Evolutionary conservation across 1,140 invertebrate genomes (phyloP).

Genomic region (Limonius californicus): DNA sequence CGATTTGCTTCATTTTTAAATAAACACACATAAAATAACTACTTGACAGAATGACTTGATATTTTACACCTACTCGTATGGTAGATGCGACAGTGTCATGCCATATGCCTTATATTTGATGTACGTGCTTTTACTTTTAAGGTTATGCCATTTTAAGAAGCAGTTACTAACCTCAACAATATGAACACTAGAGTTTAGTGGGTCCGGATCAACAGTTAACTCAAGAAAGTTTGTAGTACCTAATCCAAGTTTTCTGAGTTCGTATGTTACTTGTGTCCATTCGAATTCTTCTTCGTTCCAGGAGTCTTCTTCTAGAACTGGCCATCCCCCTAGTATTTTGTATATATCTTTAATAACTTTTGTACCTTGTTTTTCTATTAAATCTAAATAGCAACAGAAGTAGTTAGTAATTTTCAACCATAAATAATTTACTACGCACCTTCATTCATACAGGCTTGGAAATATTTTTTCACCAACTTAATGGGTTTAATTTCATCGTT

Average conservation of each 20-base stretch:
- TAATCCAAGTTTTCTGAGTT: not conserved
- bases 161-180: not conserved
- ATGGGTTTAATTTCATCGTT: not conserved
- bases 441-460: not conserved
- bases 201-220: not conserved
- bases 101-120: too few species aligned
- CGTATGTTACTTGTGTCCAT: not conserved
- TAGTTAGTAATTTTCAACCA: not conserved
- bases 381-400: too few species aligned
- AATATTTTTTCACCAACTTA: not conserved
- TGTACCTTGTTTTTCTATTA: not conserved
- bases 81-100: too few species aligned
- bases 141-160: not conserved
- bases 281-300: not conserved
- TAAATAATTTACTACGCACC: not conserved
- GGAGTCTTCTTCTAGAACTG: not conserved
- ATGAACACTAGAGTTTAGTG: not conserved
- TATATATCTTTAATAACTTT: not conserved
- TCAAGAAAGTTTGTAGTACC: not conserved
- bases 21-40: too few species aligned
- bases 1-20: too few species aligned
- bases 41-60: too few species aligned
- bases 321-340: not conserved
- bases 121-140: too few species aligned
- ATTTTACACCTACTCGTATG: too few species aligned